A percentile compares a stretch with the other conserved stretches of the same genome.
These are phyloP conservation scores for Actinostola sp. DNA, from an alignment of 92 coral and sea anemone species.

Conservation along the genomic window DNA sequence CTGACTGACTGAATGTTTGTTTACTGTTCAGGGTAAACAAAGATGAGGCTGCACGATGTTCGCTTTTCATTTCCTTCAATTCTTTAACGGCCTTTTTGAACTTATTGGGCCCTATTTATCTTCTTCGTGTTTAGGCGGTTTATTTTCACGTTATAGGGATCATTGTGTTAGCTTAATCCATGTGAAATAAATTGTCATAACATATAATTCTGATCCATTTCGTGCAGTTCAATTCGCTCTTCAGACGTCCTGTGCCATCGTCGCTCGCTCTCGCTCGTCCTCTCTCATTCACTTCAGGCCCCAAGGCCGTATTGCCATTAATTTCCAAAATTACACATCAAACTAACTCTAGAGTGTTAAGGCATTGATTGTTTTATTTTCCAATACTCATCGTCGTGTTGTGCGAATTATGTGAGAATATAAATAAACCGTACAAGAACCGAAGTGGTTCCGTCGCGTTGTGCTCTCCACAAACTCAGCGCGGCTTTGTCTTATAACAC, in stretches of 20 bases:
- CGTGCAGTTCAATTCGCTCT: constrained; percentile 24
- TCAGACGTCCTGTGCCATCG: constrained; percentile 21
- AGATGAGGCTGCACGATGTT: constrained; percentile 40
- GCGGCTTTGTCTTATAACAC: not conserved
- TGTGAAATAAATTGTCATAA: constrained; percentile 51
- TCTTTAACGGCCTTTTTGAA: constrained; percentile 51
- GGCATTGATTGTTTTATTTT: constrained; percentile 15
- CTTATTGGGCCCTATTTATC: constrained; percentile 48
- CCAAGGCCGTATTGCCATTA: constrained; percentile 2
- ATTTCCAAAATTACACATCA: not conserved
- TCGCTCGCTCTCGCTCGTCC: constrained; percentile 28
- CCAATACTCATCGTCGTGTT: not conserved
- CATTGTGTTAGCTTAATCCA: constrained; percentile 57
- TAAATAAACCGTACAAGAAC: not conserved
- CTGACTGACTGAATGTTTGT: constrained; percentile 58
- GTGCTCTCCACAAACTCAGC: not conserved
- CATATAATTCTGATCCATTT: constrained; percentile 39
- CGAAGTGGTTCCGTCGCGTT: not conserved
- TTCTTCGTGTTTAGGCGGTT: constrained; percentile 54
- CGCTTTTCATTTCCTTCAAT: constrained; percentile 54
- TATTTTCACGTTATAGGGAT: constrained; percentile 45
- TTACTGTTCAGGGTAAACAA: constrained; percentile 42
- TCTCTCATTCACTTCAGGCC: constrained; percentile 11
- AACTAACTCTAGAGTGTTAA: not conserved
- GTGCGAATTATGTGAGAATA: not conserved